A percentile compares a stretch with the other conserved stretches of the same genome.
Evolutionary conservation across 2,113 vertebrate genomes (phyloP).

Genomic region (Nothobranchius furzeri): DNA sequence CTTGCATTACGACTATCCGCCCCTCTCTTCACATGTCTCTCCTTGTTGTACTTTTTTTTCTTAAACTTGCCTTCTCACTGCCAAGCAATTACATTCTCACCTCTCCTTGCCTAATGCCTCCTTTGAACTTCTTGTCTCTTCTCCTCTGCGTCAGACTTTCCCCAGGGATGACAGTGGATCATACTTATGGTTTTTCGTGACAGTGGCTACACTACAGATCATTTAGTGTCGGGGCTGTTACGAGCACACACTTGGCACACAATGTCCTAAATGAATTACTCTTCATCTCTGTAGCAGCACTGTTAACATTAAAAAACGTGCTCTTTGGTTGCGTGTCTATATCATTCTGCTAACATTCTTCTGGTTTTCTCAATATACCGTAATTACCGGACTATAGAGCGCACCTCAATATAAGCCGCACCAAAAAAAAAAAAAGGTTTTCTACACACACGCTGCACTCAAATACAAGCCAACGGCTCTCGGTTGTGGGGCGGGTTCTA

Average conservation of each 20-base stretch:
- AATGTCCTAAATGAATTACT: conserved; percentile 16
- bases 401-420: too few species aligned
- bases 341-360: conserved; percentile 9
- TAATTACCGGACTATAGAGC: too few species aligned
- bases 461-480: too few species aligned
- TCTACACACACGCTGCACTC: too few species aligned
- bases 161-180: conserved; percentile 12
- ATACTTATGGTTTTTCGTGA: conserved; percentile 11
- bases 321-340: not conserved
- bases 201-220: conserved; percentile 19
- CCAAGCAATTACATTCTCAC: conserved; percentile 1
- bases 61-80: not conserved
- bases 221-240: not conserved
- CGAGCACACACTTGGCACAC: not conserved
- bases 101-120: not conserved
- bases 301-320: not conserved
- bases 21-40: not conserved
- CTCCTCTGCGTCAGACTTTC: not conserved
- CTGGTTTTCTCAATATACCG: conserved; percentile 5
- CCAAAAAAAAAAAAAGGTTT: too few species aligned
- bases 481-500: too few species aligned
- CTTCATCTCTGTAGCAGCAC: not conserved
- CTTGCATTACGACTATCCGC: not conserved
- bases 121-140: conserved; percentile 21
- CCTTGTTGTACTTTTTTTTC: not conserved